Evolutionary conservation across 2,888 invertebrate species (phyloP).

Genomic region (Tanypteryx hageni): DNA sequence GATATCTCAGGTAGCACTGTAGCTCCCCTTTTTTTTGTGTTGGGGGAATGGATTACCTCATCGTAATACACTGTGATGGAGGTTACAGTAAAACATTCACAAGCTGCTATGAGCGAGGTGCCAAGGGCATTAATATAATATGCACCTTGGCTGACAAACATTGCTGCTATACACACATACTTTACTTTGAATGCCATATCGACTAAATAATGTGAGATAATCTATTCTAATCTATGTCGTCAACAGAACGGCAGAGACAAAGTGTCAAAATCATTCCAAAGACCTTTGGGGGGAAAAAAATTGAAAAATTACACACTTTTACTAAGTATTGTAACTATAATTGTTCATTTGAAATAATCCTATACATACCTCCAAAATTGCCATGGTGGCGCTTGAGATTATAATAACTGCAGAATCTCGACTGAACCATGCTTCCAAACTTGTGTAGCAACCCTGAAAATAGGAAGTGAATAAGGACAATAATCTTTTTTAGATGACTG

Average conservation of each 20-base stretch:
- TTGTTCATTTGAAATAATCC: conserved; percentile 36
- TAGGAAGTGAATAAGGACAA: not conserved
- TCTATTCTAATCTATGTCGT: conserved; percentile 66
- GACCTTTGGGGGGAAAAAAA: conserved; percentile 70
- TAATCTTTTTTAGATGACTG: not conserved
- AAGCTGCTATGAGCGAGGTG: too few relatives aligned
- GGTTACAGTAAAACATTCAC: too few relatives aligned
- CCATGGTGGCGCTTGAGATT: conserved; percentile 74
- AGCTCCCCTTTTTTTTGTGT: too few relatives aligned
- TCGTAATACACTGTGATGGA: too few relatives aligned
- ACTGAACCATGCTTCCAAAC: conserved; percentile 75
- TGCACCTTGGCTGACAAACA: too few relatives aligned
- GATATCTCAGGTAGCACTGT: too few relatives aligned
- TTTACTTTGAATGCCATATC: too few relatives aligned
- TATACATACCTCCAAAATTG: conserved; percentile 73
- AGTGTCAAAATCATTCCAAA: conserved; percentile 72
- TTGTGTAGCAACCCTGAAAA: conserved; percentile 75
- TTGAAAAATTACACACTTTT: not conserved
- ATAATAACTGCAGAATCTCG: conserved; percentile 75
- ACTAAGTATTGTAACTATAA: conserved; percentile 71
- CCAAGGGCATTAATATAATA: too few relatives aligned
- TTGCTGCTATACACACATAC: too few relatives aligned
- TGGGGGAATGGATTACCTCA: too few relatives aligned
- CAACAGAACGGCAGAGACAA: conserved; percentile 73
- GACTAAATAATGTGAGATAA: not conserved